Evolutionary conservation across 1,140 invertebrate species (phyloP).

Genomic region (Oscheius sp.): DNA sequence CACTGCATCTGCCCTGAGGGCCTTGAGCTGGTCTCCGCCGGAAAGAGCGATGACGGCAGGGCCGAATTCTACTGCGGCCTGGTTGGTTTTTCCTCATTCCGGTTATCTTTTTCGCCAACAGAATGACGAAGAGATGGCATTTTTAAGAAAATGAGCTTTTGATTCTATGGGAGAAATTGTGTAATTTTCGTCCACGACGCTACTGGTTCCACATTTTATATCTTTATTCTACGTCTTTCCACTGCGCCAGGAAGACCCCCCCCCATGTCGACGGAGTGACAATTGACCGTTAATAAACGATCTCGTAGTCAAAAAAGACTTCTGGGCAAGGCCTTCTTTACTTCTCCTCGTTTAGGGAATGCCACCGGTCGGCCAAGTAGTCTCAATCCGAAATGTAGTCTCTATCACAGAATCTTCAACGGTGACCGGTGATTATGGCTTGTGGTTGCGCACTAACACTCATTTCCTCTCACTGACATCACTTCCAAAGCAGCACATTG

Average conservation of each 20-base stretch:
- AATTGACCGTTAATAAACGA: no score
- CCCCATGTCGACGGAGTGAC: no score
- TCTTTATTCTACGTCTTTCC: neutral
- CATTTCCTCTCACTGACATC: no score
- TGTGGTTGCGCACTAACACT: no score
- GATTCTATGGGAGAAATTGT: no score
- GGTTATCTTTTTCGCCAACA: neutral
- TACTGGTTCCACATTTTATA: neutral
- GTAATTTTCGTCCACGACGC: neutral
- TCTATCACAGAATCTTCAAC: neutral
- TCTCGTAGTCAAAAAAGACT: no score
- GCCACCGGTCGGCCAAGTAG: neutral
- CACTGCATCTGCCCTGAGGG: conserved; percentile 33
- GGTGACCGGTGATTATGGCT: neutral
- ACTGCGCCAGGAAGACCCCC: no score
- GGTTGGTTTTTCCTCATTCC: neutral
- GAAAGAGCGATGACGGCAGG: neutral
- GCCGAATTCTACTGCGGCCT: neutral
- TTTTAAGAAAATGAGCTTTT: neutral
- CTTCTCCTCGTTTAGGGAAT: neutral
- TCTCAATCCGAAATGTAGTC: neutral
- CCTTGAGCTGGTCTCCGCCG: neutral
- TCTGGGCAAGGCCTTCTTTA: no score
- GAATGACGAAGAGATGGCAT: no score
- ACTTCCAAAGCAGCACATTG: no score